Conservation (phyloP, 2,797 vertebrate species). For the Tamandua tetradactyla region DNA sequence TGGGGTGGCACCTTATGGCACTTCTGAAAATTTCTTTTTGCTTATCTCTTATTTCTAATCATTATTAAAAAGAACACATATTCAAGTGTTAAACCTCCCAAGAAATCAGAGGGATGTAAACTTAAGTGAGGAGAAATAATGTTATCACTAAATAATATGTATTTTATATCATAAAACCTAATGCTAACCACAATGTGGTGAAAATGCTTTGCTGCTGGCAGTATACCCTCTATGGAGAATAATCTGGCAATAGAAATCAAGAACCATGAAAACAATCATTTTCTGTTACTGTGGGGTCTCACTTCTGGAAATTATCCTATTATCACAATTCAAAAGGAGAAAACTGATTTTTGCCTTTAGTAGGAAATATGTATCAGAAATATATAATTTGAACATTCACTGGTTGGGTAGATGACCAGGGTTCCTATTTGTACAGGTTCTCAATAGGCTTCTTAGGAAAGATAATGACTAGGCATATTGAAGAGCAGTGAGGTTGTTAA, state of each 20-base stretch:
- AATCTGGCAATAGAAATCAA: not conserved
- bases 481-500: not conserved
- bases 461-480: not conserved
- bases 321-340: not conserved
- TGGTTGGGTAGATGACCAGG: not conserved
- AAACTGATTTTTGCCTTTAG: not conserved
- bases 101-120: conserved; percentile 23
- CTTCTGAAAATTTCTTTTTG: conserved; percentile 23
- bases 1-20: not conserved
- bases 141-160: too few relatives aligned
- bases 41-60: not conserved
- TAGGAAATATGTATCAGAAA: not conserved
- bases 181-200: not conserved
- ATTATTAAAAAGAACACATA: not conserved
- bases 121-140: conserved; percentile 19
- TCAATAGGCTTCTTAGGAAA: not conserved
- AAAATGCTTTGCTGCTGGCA: not conserved
- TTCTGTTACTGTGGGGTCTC: not conserved
- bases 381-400: not conserved
- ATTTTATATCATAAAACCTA: not conserved
- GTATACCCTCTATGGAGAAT: not conserved
- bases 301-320: not conserved
- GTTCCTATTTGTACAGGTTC: not conserved
- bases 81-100: conserved; percentile 23
- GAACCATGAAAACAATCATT: not conserved